These are phyloP conservation scores for Mormyrus iriodes DNA, from an alignment of 2,113 vertebrate genomes.

Conservation along the genomic window DNA sequence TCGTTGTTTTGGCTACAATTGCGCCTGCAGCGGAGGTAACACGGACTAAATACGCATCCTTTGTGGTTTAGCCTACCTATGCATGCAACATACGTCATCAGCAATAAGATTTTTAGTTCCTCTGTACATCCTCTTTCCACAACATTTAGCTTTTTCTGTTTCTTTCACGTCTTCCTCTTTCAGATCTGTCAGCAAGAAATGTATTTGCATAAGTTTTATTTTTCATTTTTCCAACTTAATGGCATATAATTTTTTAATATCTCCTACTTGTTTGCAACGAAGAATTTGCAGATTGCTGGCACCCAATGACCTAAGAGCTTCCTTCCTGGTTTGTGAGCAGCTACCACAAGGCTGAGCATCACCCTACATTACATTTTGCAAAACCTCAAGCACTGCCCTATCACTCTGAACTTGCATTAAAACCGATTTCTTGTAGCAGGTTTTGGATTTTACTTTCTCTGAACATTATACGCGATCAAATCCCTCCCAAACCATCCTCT, in stretches of 20 bases:
- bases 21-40: neutral
- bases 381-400: neutral
- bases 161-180: neutral
- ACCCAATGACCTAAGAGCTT: neutral
- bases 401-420: neutral
- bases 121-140: neutral
- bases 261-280: neutral
- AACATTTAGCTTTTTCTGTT: neutral
- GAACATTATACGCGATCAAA: neutral
- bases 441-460: neutral
- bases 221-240: neutral
- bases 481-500: neutral
- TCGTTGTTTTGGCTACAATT: neutral
- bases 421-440: neutral
- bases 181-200: neutral
- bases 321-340: slow-evolving; percentile 8
- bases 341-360: neutral
- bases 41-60: neutral
- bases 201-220: neutral
- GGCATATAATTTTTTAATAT: neutral
- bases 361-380: neutral
- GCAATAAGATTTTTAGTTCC: slow-evolving; percentile 7
- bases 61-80: slow-evolving; percentile 4
- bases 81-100: neutral
- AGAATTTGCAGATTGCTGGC: neutral